Evolutionary conservation across 2,113 vertebrate genomes (phyloP).

Genomic region (Meles meles): DNA sequence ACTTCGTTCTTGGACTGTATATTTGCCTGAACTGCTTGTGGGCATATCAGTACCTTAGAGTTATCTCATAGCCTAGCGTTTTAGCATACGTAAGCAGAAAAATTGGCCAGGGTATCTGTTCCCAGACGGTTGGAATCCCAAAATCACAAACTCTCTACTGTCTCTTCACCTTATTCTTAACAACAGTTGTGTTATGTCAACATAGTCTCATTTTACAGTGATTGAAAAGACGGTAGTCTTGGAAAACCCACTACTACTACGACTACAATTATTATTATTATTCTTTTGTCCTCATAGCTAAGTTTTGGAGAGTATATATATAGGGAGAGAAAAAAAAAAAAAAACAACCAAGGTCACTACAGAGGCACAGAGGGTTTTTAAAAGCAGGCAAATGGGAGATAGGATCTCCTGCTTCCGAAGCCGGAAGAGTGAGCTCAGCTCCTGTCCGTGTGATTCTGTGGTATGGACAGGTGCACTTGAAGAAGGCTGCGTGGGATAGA

Average conservation of each 20-base stretch:
- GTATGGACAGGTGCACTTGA: background rate
- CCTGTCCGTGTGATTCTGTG: background rate
- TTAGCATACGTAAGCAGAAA: background rate
- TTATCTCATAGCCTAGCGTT: background rate
- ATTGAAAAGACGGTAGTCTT: background rate
- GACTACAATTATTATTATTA: background rate
- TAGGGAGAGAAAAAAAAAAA: background rate
- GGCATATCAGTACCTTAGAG: background rate
- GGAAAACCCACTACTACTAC: background rate
- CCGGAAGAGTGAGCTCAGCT: background rate
- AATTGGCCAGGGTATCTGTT: background rate
- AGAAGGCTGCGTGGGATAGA: background rate
- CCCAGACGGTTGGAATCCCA: background rate
- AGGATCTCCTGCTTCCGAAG: background rate
- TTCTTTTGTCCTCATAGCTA: background rate
- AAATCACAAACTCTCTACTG: background rate
- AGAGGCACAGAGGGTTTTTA: background rate
- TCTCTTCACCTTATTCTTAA: background rate
- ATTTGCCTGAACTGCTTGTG: background rate
- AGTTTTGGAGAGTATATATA: background rate
- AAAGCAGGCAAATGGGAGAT: background rate
- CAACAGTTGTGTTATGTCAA: background rate
- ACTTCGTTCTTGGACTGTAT: background rate
- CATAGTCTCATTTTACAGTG: background rate
- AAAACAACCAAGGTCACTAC: background rate